phyloP scores from a whole-genome alignment of 2,797 vertebrate genomes.

The Leontocebus nigricollis region DNA sequence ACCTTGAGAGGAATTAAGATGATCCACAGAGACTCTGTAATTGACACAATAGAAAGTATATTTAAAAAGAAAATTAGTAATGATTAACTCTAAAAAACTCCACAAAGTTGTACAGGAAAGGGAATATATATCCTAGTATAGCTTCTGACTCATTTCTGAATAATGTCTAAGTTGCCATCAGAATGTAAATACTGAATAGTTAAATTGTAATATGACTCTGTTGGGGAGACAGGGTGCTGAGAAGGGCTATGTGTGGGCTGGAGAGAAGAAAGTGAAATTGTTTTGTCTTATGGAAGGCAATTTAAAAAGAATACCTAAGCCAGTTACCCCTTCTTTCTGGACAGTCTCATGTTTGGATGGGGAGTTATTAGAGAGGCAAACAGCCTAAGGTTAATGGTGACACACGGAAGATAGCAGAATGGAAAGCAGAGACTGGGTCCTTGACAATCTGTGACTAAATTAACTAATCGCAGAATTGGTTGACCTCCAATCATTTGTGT shows the following conservation, averaged over 20 bases:
- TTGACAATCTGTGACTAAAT: not conserved
- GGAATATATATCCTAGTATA: not conserved
- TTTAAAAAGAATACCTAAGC: not conserved
- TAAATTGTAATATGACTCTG: not conserved
- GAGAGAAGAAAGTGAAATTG: not conserved
- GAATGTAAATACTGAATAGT: not conserved
- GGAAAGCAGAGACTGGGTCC: not conserved
- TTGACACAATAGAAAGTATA: not conserved
- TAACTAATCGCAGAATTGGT: not conserved
- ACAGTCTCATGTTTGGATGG: not conserved
- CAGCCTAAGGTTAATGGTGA: not conserved
- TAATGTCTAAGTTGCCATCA: not conserved
- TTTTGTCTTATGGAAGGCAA: not conserved
- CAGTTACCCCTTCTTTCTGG: not conserved
- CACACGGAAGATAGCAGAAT: not conserved
- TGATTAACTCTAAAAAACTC: not conserved
- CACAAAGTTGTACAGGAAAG: not conserved
- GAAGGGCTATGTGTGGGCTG: not conserved
- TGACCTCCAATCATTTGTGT: conserved; percentile 89
- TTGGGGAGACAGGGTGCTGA: not conserved
- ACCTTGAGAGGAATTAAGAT: not conserved
- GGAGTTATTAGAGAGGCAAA: not conserved
- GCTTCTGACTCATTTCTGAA: not conserved
- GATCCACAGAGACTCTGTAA: not conserved
- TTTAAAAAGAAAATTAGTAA: not conserved